Base-by-base conservation (phyloP, 2,888 invertebrate genomes). In the Bruchidius siliquastri region DNA sequence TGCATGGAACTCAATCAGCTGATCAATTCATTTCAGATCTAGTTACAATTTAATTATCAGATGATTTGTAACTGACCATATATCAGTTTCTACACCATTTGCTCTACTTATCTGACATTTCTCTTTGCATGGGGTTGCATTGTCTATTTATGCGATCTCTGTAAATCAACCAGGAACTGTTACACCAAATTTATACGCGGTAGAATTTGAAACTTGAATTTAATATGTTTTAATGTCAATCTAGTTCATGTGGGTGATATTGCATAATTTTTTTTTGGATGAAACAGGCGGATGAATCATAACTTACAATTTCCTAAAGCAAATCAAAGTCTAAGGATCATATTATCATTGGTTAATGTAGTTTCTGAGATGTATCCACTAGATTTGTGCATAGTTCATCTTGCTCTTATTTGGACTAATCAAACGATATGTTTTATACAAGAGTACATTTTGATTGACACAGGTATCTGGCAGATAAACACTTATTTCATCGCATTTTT, bases 21-120 rank as follows among this genome's bases (percentile, higher is more conserved):
- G 76, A 76, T 79, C 77, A 76, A 77, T 79, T 78, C 73, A 78
- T 77, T 78, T 76, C 74, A 75, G 73, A 74, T 72, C 49, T 49
- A 49, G 78, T 76, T 79, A 77, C 49, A 76, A 78, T 78, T 79
- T 77, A 78, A 78, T 80, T 77, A 80, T 74, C 77, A 78, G 79
- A 78, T 76, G 80, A 77, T 79, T 78, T 76, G 77, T 76, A 76
- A 78, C 77, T 78, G 76, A 73, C 77, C 75, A 75, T 76, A 79
- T 77, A 77, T 78, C 76, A 79, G 76, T 76, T 78, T 80, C 79
- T 76, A 70, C 72, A 32, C 77, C 78, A 80, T 80, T 80, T 76
- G 74, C 73, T 77, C 72, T 18, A 73, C 74, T 74, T 79, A 79
- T 78, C 78, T 75, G 71, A 75, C 77, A 69, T 74, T 75, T 77